phyloP scores from a whole-genome alignment of 2,113 vertebrate genomes.

The Ptilonorhynchus violaceus region DNA sequence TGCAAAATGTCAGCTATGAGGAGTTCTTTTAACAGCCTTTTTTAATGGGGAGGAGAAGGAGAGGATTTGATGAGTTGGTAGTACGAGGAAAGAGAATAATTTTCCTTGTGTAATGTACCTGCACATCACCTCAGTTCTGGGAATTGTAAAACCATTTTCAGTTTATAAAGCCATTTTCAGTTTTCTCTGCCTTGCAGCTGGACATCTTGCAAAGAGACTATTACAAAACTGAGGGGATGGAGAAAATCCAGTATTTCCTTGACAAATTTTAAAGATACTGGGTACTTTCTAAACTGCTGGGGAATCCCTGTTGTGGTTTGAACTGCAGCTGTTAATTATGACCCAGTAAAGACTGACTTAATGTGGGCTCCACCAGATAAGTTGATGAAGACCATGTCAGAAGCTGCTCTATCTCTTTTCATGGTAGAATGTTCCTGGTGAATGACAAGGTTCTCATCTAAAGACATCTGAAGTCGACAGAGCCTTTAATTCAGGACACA shows the following conservation, averaged over 20 bases:
- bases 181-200: background rate
- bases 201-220: background rate
- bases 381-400: fast-evolving
- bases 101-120: background rate
- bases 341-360: background rate
- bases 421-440: background rate
- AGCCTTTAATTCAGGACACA: background rate
- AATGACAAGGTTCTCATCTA: background rate
- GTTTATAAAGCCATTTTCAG: background rate
- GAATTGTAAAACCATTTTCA: background rate
- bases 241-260: background rate
- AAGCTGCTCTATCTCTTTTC: background rate
- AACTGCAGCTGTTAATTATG: background rate
- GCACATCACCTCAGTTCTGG: background rate
- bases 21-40: background rate
- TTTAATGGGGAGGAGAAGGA: background rate
- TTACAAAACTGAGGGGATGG: background rate
- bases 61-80: background rate
- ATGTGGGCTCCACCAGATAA: background rate
- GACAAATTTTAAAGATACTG: background rate
- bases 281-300: background rate
- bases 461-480: background rate
- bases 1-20: background rate
- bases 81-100: background rate
- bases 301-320: background rate